Evolutionary conservation across 2,797 vertebrate species (phyloP), one percentile per base, ranked within the genome.

Genomic region (Sciaenops ocellatus): DNA sequence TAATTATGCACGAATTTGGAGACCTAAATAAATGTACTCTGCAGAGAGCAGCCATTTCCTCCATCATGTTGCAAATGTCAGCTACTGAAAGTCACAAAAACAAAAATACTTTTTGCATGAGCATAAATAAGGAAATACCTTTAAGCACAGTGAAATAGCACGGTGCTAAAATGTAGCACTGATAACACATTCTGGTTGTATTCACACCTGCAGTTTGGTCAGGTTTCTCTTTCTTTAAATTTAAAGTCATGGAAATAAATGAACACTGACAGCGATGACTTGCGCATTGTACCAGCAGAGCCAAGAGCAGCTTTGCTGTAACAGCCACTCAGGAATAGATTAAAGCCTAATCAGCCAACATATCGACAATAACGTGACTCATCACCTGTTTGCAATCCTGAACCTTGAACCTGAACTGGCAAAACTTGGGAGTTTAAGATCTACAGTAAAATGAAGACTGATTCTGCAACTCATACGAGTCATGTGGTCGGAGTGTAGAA

Each of bases 271-370:
- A 54, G 22, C 24, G 38, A 44, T 79, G 34, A 66, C 3, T 13
- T 2, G 54, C n/a, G 64, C 38, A 16, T 7, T 68, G 44, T 51
- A 55, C 9, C 44, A 22, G 28, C 15, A 15, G 46, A 18, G 47
- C 46, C 20, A 60, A 20, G 38, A 51, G 30, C 44, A 50, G 2
- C 18, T 65, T 34, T 56, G 16, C 28, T 20, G 11, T 8, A 71
- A 74, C 46, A n/a, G 51, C 16, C 9, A 26, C 69, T 63, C 20
- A 60, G 67, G 51, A 69, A 77, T 34, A 51, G 69, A 55, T 57
- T 41, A 18, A 64, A 71, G n/a, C 17, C 38, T 51, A 74, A 73
- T 69, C 47, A 48, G 30, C 22, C 20, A 60, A 46, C 2, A 55
- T 18, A 18, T 24, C 3, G 10, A 26, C 7, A 26, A 59, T 42